A percentile compares a stretch with the other conserved stretches of the same genome.
Conservation (phyloP, 2,113 vertebrate species). For the Dicentrarchus labrax region DNA sequence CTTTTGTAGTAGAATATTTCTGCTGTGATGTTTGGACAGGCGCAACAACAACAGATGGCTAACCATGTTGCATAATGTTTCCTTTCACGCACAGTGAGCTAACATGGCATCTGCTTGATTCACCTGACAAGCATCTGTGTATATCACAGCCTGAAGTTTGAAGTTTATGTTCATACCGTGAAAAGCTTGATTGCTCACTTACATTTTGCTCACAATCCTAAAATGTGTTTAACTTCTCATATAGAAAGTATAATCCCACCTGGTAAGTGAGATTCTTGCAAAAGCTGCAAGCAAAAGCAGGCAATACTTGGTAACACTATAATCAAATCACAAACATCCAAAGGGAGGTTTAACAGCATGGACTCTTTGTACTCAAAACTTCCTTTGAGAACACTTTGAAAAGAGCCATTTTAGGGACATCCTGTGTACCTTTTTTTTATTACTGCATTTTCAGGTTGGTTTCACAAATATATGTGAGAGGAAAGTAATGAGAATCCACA, state of each 20-base stretch:
- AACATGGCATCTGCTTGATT: slow-evolving; percentile 52
- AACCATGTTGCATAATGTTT: slow-evolving; percentile 55
- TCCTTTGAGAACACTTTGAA: background rate
- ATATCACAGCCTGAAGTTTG: background rate
- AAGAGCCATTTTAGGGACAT: background rate
- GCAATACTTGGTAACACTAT: background rate
- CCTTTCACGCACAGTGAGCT: slow-evolving; percentile 56
- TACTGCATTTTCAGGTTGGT: background rate
- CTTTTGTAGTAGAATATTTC: slow-evolving; percentile 9
- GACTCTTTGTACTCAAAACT: background rate
- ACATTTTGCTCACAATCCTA: background rate
- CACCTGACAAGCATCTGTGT: slow-evolving; percentile 51
- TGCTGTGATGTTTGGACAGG: slow-evolving; percentile 43
- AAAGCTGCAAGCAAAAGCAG: background rate
- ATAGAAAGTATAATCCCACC: background rate
- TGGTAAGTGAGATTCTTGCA: background rate
- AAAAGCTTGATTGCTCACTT: background rate
- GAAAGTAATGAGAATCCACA: background rate
- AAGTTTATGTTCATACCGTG: background rate
- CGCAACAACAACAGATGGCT: slow-evolving; percentile 60
- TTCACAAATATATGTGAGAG: slow-evolving; percentile 5
- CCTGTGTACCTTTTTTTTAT: background rate
- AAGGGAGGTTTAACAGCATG: background rate
- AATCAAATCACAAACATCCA: background rate
- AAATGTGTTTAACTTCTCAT: background rate